Percentiles rank a stretch among this genome's conserved stretches.
These are phyloP conservation scores for Phrynocephalus versicolor DNA, from an alignment of 2,113 vertebrate species.

Conservation along the genomic window DNA sequence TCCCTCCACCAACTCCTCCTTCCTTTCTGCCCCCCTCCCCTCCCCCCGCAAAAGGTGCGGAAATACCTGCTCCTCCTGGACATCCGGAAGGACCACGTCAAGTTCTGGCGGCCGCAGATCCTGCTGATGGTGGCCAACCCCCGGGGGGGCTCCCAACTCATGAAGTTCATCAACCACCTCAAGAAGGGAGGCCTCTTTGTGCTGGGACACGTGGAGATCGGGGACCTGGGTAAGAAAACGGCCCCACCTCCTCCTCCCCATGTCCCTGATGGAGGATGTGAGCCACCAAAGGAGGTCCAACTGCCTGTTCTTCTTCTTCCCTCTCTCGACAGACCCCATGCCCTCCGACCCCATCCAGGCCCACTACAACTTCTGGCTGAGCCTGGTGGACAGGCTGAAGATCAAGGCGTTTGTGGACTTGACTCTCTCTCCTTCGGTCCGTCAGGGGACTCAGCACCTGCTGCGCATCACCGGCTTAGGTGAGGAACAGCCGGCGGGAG, in stretches of 20 bases:
- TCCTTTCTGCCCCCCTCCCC: neutral
- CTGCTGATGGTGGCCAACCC: constrained; percentile 96
- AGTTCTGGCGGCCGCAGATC: constrained; percentile 96
- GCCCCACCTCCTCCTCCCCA: no score
- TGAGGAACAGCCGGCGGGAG: no score
- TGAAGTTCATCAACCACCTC: constrained; percentile 93
- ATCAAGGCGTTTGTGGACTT: constrained; percentile 91
- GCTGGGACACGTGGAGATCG: constrained; percentile 90
- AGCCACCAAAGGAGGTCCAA: neutral
- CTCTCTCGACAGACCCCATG: constrained; percentile 70
- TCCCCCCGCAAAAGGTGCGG: constrained; percentile 74
- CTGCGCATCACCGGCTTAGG: constrained; percentile 91
- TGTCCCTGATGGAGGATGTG: no score
- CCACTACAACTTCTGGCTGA: constrained; percentile 89
- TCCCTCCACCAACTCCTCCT: neutral
- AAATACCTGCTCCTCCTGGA: constrained; percentile 96
- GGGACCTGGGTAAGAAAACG: constrained; percentile 92
- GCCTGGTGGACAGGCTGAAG: constrained; percentile 87
- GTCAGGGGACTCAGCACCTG: constrained; percentile 86
- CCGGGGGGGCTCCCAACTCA: constrained; percentile 82
- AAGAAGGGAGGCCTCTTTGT: constrained; percentile 97
- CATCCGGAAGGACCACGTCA: constrained; percentile 95
- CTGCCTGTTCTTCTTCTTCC: no score
- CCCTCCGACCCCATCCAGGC: constrained; percentile 88
- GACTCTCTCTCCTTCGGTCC: constrained; percentile 84